Evolutionary conservation across 2,888 invertebrate genomes (phyloP), one percentile per base, ranked within the genome.

Genomic region (Calameuta idolon): DNA sequence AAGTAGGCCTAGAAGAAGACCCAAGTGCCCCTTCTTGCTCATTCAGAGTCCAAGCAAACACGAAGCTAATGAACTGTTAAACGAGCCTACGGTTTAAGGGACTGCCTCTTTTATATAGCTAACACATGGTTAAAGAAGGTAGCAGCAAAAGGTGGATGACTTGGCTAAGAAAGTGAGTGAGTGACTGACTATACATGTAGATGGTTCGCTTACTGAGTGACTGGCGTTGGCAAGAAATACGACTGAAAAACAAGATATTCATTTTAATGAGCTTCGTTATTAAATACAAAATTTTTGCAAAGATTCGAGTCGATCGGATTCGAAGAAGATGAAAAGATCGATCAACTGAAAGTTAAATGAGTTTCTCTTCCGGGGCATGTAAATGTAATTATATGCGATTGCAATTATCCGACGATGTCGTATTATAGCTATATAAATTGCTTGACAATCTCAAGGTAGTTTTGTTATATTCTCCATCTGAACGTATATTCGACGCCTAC

Each of bases 21-120:
- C 71, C 71, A 23, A 71, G 71, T 71, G 71, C 71, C 34, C 23
- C 71, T 71, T 33, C 71, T 31, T 31, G 34, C 71, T 84, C 83
- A 86, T 85, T 86, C 81, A 81, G 75, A 74, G 78, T 78, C 78
- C 81, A 77, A 79, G 80, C 79, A 82, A 80, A 77, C 79, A 81
- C 83, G 80, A 74, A 79, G 79, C 83, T 86, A 86, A 86, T 87
- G 86, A 86, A 87, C 86, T 81, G 86, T 84, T 86, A 85, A 87
- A 86, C 83, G 81, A 86, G 87, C 83, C 81, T 81, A 80, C 80
- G 81, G 79, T 55, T 55, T 23, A 55, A 55, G 55, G 55, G 55
- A 55, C 55, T 5, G 55, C 55, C 55, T 15, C 55, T 55, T 76
- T 30, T 68, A 76, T 73, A 76, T 68, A n/a, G 34, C 73, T 33